Percentiles rank a stretch among this genome's conserved stretches.
phyloP scores from a whole-genome alignment of 35 echinoderm and acorn worm genomes.

The Apostichopus californicus region DNA sequence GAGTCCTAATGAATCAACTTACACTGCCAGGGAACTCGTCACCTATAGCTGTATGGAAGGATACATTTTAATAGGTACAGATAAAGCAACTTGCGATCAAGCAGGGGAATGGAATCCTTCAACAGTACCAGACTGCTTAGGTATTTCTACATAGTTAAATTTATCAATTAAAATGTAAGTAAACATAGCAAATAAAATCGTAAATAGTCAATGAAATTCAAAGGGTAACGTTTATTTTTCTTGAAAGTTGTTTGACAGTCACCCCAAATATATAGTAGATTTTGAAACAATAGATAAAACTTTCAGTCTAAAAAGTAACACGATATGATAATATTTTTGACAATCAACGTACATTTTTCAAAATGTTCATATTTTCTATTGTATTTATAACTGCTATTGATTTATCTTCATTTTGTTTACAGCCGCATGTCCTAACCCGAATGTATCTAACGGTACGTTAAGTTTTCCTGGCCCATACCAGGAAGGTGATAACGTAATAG shows the following conservation, averaged over 20 bases:
- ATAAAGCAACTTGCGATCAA: background rate
- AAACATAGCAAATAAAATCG: no score
- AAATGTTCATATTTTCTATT: no score
- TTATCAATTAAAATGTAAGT: background rate
- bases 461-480: background rate
- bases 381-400: no score
- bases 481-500: background rate
- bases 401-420: no score
- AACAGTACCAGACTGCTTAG: background rate
- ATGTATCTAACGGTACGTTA: background rate
- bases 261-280: no score
- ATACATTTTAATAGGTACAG: background rate
- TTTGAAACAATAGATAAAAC: no score
- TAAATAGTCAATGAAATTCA: no score
- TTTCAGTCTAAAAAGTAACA: no score
- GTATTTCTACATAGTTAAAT: background rate
- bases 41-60: background rate
- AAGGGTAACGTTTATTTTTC: no score
- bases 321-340: no score
- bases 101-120: background rate
- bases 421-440: background rate
- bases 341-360: no score
- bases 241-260: no score
- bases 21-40: background rate
- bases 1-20: background rate